phyloP scores from a whole-genome alignment of 2,113 vertebrate genomes.

The Pteruthius melanotis region DNA sequence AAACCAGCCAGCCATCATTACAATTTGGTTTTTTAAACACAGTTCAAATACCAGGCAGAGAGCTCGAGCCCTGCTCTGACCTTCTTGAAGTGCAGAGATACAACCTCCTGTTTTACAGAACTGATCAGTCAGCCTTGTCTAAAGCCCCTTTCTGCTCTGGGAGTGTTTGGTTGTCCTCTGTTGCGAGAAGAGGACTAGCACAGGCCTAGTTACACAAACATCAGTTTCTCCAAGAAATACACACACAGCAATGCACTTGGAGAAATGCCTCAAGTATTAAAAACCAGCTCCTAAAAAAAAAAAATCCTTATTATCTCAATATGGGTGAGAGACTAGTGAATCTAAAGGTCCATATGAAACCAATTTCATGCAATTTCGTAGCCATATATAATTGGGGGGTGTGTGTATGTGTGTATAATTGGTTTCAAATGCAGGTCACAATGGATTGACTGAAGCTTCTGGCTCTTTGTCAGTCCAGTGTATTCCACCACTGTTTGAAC shows the following conservation, averaged over 20 bases:
- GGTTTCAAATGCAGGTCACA: constrained; percentile 68
- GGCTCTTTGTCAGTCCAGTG: constrained; percentile 14
- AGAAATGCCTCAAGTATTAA: constrained; percentile 56
- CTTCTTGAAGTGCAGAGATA: not conserved
- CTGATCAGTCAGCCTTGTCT: not conserved
- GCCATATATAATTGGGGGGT: constrained; percentile 36
- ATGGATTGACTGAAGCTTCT: not conserved
- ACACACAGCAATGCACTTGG: constrained; percentile 58
- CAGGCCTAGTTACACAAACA: constrained; percentile 30
- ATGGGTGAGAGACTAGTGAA: constrained; percentile 55
- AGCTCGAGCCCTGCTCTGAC: not conserved
- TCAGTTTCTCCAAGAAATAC: constrained; percentile 62
- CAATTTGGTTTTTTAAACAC: not conserved
- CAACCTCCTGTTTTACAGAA: not conserved
- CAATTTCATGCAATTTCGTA: constrained; percentile 65
- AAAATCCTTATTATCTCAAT: constrained; percentile 70
- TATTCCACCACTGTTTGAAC: constrained; percentile 33
- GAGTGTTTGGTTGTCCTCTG: not conserved
- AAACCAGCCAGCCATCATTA: not conserved
- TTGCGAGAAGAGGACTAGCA: not conserved
- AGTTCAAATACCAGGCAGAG: not conserved
- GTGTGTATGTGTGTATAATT: constrained; percentile 35
- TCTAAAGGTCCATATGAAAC: constrained; percentile 65
- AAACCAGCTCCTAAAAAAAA: constrained; percentile 53
- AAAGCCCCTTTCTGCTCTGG: not conserved